A percentile compares a stretch with the other conserved stretches of the same genome.
phyloP scores from a whole-genome alignment of 2,797 vertebrate species.

The Microctenopoma stevenorrisi region DNA sequence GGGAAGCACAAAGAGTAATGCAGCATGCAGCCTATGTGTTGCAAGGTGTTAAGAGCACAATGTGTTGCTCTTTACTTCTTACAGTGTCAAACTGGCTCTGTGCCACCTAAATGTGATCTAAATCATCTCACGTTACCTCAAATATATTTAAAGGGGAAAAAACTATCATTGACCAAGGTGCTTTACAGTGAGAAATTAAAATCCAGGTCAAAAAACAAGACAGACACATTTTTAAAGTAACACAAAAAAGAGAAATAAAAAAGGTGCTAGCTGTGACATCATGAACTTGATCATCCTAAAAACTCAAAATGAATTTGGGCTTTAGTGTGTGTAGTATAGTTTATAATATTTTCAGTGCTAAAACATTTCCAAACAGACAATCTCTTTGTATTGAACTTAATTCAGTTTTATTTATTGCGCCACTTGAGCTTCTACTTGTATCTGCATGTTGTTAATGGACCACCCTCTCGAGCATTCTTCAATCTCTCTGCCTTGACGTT shows the following conservation, averaged over 20 bases:
- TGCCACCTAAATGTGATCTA: slow-evolving; percentile 1
- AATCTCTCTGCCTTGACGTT: slow-evolving; percentile 46
- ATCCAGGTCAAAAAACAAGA: no score
- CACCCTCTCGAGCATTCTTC: slow-evolving; percentile 30
- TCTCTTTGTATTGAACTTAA: no score
- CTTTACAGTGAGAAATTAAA: no score
- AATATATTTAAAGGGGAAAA: no score
- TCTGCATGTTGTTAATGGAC: slow-evolving; percentile 30
- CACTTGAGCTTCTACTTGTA: slow-evolving; percentile 28
- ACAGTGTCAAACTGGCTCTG: background rate
- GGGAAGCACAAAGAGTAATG: slow-evolving; percentile 37
- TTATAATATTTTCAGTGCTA: background rate
- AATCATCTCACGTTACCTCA: background rate
- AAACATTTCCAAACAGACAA: background rate
- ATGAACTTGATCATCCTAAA: no score
- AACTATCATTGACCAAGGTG: no score
- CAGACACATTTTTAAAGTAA: no score
- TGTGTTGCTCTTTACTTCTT: slow-evolving; percentile 16
- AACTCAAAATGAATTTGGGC: background rate
- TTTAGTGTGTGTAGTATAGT: slow-evolving; percentile 8
- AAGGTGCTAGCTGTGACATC: no score
- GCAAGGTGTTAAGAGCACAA: slow-evolving; percentile 24
- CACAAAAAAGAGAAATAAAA: no score
- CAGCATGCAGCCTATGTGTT: slow-evolving; percentile 29
- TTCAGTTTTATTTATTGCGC: no score